Conservation (phyloP, 2,113 vertebrate genomes). For the Bettongia penicillata region DNA sequence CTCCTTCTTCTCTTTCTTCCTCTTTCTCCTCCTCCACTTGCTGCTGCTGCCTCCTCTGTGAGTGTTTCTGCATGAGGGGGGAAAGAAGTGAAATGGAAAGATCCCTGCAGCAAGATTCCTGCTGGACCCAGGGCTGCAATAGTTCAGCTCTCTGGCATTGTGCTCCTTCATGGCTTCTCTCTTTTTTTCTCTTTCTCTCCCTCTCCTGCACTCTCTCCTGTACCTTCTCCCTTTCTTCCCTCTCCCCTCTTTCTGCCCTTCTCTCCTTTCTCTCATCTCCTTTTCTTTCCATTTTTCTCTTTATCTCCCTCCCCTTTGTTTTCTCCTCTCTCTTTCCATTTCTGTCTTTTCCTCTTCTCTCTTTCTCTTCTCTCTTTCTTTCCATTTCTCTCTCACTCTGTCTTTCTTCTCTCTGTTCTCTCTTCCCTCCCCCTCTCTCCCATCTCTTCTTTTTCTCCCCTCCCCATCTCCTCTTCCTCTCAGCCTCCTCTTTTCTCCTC, state of each 20-base stretch:
- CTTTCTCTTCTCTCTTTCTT: conserved; percentile 81
- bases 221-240: conserved; percentile 74
- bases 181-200: conserved; percentile 67
- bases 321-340: conserved; percentile 76
- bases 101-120: conserved; percentile 33
- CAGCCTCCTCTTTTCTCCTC: no score
- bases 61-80: conserved; percentile 61
- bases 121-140: conserved; percentile 63
- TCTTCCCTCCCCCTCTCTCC: conserved; percentile 75
- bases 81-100: conserved; percentile 44
- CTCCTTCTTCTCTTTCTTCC: neutral
- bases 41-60: neutral
- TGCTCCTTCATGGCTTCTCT: conserved; percentile 38
- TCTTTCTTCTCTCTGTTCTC: conserved; percentile 79
- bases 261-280: conserved; percentile 14
- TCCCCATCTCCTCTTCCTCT: conserved; percentile 62
- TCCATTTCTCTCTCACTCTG: conserved; percentile 81
- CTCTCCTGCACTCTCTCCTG: conserved; percentile 73
- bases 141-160: conserved; percentile 49
- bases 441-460: conserved; percentile 83
- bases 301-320: neutral
- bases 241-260: no score
- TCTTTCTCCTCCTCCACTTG: neutral
- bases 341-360: conserved; percentile 68
- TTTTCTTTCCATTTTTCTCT: conserved; percentile 79